phyloP scores from a whole-genome alignment of 2,888 invertebrate species.

The Ormia ochracea region DNA sequence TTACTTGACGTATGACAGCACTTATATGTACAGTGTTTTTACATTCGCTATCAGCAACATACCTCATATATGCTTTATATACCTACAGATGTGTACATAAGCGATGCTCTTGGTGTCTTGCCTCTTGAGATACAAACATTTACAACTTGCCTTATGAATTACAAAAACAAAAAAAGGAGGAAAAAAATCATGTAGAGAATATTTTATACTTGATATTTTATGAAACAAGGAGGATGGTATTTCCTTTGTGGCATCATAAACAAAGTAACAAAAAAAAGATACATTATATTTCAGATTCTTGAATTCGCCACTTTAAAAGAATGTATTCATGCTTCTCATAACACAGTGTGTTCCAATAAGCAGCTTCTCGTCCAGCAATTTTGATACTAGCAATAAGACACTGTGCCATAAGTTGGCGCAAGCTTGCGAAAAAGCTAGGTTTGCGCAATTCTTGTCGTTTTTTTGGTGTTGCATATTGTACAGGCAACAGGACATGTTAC shows the following conservation, averaged over 20 bases:
- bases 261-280: constrained; percentile 49
- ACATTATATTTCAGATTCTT: constrained; percentile 32
- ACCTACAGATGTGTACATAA: neutral
- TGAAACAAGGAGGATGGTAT: constrained; percentile 44
- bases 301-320: constrained; percentile 1
- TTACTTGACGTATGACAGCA: neutral
- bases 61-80: neutral
- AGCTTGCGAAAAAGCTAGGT: no score
- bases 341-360: no score
- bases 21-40: constrained; percentile 36
- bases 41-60: constrained; percentile 1
- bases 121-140: constrained; percentile 34
- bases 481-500: no score
- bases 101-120: constrained; percentile 13
- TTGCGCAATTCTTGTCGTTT: no score
- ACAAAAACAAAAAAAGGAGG: neutral
- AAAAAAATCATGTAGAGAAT: constrained; percentile 3
- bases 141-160: neutral
- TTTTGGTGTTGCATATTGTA: no score
- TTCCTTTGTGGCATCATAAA: constrained; percentile 40
- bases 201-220: constrained; percentile 38
- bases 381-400: no score
- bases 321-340: neutral
- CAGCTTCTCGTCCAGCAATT: no score
- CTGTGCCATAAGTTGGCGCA: no score